Base-by-base conservation (phyloP, 2,888 invertebrate species). In the Microplitis manilae region DNA sequence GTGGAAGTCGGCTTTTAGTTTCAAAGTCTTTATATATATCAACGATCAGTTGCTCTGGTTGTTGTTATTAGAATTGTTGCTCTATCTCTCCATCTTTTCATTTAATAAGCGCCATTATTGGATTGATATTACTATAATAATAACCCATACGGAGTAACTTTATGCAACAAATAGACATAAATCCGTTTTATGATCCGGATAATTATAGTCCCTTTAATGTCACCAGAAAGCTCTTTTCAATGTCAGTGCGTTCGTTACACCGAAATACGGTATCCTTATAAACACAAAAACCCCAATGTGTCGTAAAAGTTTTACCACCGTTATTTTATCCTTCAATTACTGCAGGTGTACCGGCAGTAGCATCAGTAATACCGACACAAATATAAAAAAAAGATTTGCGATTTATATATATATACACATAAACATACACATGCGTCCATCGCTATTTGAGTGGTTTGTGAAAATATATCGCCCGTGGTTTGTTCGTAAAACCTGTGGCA, bases 81-180 rank as follows among this genome's bases (percentile, higher is more conserved):
- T 59, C 41, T 13, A 40, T 39, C 15, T 40, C 40, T 40, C 40
- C 7, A 40, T 68, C 38, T 40, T 40, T 40, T 40, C 38, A 68
- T 68, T 41, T 69, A 41, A 69, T 82, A 80, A 80, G 82, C 79
- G 78, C 77, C 80, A 82, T 81, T 83, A 84, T 86, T 81, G 80
- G 81, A 84, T 84, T 82, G 83, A 83, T 86, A 86, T 86, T 84
- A 85, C 84, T 50, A 13, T 50, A 50, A 50, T 50, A 50, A 50
- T 50, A 50, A 13, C 13, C 30, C 30, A 30, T 30, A 30, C 2
- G 30, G 30, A 84, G 84, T 83, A 80, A 81, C 82, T 6, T 17
- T 20, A 20, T 15, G 0, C 7, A 17, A 74, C 59, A 59, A 71
- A 71, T 68, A 67, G 60, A 62, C 72, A 77, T 78, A 79, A 81